Percentiles rank a stretch among this genome's conserved stretches.
phyloP scores from a whole-genome alignment of 2,797 vertebrate genomes.

The Huso huso region DNA sequence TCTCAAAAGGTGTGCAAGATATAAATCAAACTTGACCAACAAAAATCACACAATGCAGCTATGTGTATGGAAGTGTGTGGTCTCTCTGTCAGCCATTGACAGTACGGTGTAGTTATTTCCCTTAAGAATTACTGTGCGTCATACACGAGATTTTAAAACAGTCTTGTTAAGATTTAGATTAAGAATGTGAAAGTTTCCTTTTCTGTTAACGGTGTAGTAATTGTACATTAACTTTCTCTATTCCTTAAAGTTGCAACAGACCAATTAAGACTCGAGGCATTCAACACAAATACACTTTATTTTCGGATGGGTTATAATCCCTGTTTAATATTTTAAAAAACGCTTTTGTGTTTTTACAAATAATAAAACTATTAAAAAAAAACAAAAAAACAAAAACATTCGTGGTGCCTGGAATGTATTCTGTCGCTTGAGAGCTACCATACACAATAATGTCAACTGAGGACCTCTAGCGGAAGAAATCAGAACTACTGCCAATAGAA shows the following conservation, averaged over 20 bases:
- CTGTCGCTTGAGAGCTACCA: neutral
- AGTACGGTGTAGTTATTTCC: neutral
- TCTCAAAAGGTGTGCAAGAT: no score
- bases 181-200: neutral
- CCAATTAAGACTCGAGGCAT: neutral
- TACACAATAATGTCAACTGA: neutral
- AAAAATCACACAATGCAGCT: no score
- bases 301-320: neutral
- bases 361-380: neutral
- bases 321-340: neutral
- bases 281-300: neutral
- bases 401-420: neutral
- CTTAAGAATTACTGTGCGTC: no score
- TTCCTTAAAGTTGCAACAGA: no score
- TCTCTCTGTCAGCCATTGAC: no score
- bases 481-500: neutral
- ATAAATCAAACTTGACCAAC: no score
- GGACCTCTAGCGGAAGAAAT: slow-evolving; percentile 11
- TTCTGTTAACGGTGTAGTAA: neutral
- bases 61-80: no score
- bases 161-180: no score
- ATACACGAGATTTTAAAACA: no score
- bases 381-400: neutral
- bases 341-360: neutral
- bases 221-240: neutral